Percentiles rank a stretch among this genome's conserved stretches.
Conservation (phyloP, 2,113 vertebrate species). For the Myrmophylax atrothorax region DNA sequence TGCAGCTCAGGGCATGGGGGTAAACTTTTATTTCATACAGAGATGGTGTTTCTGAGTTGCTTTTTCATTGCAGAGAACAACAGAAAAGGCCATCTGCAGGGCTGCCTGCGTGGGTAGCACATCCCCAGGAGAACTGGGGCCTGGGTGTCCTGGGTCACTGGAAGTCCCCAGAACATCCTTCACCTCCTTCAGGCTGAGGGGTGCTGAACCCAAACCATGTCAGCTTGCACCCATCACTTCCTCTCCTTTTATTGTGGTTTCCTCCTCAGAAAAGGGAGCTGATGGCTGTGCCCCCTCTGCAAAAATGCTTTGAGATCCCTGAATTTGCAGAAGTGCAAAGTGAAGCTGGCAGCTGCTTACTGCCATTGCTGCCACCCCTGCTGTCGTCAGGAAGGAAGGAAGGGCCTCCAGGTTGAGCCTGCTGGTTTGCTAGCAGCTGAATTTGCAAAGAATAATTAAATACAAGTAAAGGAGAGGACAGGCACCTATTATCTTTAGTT, state of each 20-base stretch:
- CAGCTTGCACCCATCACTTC: background rate
- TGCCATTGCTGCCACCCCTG: background rate
- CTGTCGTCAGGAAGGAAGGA: background rate
- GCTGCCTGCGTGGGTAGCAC: background rate
- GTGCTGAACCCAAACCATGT: fast-evolving
- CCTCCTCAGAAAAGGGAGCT: background rate
- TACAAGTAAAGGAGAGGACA: background rate
- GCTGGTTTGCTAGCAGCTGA: background rate
- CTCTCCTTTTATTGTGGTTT: background rate
- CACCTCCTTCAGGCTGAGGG: background rate
- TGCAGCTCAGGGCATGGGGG: background rate
- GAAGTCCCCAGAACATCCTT: background rate
- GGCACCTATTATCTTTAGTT: fast-evolving
- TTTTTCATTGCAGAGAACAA: background rate
- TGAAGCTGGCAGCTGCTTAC: background rate
- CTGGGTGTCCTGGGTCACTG: too few species aligned
- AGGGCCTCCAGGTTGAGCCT: background rate
- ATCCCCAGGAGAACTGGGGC: background rate
- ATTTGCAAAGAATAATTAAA: background rate
- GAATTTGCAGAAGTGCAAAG: background rate
- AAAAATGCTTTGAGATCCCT: background rate
- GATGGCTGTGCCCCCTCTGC: background rate
- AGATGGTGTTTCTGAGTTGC: background rate
- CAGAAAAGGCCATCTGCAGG: background rate
- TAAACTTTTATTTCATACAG: background rate